phyloP scores from a whole-genome alignment of 2,888 invertebrate species.

The Plutella xylostella region DNA sequence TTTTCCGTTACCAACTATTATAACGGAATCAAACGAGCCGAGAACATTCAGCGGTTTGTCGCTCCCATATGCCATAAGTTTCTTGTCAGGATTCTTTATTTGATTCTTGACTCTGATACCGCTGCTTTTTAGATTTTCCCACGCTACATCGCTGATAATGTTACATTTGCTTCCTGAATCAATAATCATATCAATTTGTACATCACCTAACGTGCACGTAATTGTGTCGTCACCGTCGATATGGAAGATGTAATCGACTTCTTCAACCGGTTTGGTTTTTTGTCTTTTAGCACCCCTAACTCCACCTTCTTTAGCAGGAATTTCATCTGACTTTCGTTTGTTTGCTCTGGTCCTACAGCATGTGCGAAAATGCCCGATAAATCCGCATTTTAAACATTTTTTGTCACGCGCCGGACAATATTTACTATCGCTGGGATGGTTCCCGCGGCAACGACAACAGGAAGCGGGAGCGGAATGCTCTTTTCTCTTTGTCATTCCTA shows the following conservation, averaged over 20 bases:
- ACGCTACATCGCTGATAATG: conserved; percentile 10
- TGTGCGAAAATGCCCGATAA: not conserved
- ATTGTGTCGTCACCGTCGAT: not conserved
- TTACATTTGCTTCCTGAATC: conserved; percentile 5
- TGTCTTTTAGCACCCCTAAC: not conserved
- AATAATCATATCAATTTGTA: conserved; percentile 2
- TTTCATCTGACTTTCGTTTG: not conserved
- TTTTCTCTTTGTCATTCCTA: not conserved
- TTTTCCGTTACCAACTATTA: too few relatives aligned
- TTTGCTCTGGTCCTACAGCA: conserved; percentile 1
- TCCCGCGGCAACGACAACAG: conserved; percentile 1
- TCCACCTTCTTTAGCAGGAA: not conserved
- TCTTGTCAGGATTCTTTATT: conserved; percentile 4
- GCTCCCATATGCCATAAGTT: conserved; percentile 12
- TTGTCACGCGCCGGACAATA: not conserved
- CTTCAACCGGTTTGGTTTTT: not conserved
- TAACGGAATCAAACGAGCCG: conserved; percentile 6
- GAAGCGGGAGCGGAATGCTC: too few relatives aligned
- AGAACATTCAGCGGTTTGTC: conserved; percentile 6
- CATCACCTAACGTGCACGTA: not conserved
- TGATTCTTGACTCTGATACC: not conserved
- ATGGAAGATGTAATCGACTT: conserved; percentile 5
- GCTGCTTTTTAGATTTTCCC: conserved; percentile 3
- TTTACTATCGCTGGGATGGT: not conserved
- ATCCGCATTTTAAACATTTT: conserved; percentile 2